These are phyloP conservation scores for Linhomoeus sp. DNA, from an alignment of 2,888 invertebrate genomes.

Conservation along the genomic window DNA sequence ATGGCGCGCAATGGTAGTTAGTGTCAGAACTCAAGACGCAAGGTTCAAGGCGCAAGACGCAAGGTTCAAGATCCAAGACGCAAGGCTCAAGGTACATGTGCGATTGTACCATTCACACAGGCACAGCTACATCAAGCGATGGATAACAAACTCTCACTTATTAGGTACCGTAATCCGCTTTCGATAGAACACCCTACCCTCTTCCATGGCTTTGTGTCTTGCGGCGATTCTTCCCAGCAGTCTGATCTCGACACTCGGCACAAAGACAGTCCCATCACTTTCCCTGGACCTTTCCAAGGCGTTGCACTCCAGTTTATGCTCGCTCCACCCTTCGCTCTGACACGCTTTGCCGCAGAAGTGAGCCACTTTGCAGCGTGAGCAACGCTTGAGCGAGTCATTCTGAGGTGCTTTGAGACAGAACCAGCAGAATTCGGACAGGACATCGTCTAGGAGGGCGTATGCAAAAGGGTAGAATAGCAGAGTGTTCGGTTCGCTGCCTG, in stretches of 20 bases:
- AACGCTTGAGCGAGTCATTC: neutral
- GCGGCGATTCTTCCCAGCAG: slow-evolving; percentile 20
- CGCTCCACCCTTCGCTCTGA: slow-evolving; percentile 17
- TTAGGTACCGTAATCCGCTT: too few relatives aligned
- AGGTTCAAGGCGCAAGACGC: too few relatives aligned
- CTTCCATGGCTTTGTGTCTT: slow-evolving; percentile 16
- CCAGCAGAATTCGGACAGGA: slow-evolving; percentile 19
- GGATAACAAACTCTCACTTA: too few relatives aligned
- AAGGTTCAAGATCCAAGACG: too few relatives aligned
- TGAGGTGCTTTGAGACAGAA: slow-evolving; percentile 12
- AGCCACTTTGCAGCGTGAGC: slow-evolving; percentile 2
- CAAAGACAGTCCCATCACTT: too few relatives aligned
- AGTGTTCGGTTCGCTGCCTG: neutral
- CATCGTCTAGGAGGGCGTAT: slow-evolving; percentile 18
- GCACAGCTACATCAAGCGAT: too few relatives aligned
- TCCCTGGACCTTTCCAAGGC: slow-evolving; percentile 8
- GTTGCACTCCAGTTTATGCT: slow-evolving; percentile 22
- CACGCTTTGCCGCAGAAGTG: slow-evolving; percentile 19
- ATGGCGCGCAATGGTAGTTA: too few relatives aligned
- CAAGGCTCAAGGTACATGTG: too few relatives aligned
- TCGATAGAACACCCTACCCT: too few relatives aligned
- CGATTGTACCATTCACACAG: too few relatives aligned
- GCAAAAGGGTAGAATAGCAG: slow-evolving; percentile 25
- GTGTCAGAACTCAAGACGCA: too few relatives aligned
- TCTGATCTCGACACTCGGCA: slow-evolving; percentile 20